Percentiles rank a stretch among this genome's conserved stretches.
Evolutionary conservation across 2,113 vertebrate genomes (phyloP).

Genomic region (Ursus arctos): DNA sequence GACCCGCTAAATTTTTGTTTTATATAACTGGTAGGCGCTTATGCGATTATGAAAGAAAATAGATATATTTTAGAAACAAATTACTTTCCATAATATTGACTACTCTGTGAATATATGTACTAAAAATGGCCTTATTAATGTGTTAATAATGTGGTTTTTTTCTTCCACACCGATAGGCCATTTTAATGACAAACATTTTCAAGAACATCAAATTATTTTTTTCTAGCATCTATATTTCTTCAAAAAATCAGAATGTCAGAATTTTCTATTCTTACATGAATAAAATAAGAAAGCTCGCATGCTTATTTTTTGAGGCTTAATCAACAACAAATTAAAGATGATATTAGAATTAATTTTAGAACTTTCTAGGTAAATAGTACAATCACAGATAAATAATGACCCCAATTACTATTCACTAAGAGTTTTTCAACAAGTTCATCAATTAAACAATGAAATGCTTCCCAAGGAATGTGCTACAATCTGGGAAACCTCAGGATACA

Average conservation of each 20-base stretch:
- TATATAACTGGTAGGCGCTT: background rate
- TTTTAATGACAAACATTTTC: conserved; percentile 2
- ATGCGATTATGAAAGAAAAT: background rate
- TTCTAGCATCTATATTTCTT: background rate
- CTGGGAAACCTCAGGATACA: background rate
- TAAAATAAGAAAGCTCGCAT: background rate
- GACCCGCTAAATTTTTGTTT: background rate
- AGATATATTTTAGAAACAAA: conserved; percentile 2
- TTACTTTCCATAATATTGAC: background rate
- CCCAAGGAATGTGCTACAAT: conserved; percentile 2
- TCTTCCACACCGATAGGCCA: background rate
- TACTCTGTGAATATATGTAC: background rate
- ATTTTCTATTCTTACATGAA: background rate
- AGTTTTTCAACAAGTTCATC: background rate
- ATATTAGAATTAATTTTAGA: background rate
- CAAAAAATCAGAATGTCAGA: background rate
- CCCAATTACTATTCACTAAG: background rate
- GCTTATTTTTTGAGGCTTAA: background rate
- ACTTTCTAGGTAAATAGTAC: background rate
- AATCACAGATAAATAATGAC: background rate
- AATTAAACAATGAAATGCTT: background rate
- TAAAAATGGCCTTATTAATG: background rate
- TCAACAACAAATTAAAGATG: background rate
- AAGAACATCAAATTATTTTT: background rate
- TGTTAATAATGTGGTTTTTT: background rate